Base-by-base conservation (phyloP, 2,113 vertebrate species). In the Carassius auratus region DNA sequence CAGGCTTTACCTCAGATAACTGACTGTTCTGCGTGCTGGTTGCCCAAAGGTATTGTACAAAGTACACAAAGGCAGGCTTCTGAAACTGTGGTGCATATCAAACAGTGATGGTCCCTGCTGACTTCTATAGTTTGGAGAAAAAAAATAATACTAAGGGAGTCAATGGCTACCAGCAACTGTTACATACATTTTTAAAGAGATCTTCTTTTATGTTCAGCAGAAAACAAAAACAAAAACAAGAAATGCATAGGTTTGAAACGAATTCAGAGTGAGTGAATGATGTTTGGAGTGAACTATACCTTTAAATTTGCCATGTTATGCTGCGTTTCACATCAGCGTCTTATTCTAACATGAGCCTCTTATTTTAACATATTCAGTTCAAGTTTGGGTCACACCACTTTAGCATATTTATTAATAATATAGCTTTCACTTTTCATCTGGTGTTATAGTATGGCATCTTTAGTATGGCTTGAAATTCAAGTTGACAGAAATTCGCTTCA, bases 1-100 rank as follows among this genome's bases (percentile, higher is more conserved):
- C 38, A 42, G 38, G 38, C 38, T 42, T 42, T 42, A 21, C 42
- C 42, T 74, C 71, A 42, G 69, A 73, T 73, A 73, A 2, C 69
- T 73, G 66, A 69, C 30, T 71, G 68, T 42, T 71, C 33, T 71
- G 8, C 42, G 71, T 75, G 42, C 42, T 75, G 71, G 42, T 48
- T 75, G 71, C 71, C 42, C 12, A 75, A 75, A 75, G 71, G 71
- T 42, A 48, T 74, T 0, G 4, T 23, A 75, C 21, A 75, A 38
- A 59, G 48, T 23, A 76, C 74, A 17, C 15, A 33, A 76, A 19
- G 8, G 45, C 42, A 45, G 42, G 42, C 42, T 45, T 8, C 8
- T 9, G 19, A 76, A 76, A 36, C 48, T 8, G 1, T 33, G 8
- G 48, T 4, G 30, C 50, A 30, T 52, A 57, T 76, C 15, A 76